Evolutionary conservation across 2,113 vertebrate species (phyloP), one percentile per base, ranked within the genome.

Genomic region (Marmota monax): DNA sequence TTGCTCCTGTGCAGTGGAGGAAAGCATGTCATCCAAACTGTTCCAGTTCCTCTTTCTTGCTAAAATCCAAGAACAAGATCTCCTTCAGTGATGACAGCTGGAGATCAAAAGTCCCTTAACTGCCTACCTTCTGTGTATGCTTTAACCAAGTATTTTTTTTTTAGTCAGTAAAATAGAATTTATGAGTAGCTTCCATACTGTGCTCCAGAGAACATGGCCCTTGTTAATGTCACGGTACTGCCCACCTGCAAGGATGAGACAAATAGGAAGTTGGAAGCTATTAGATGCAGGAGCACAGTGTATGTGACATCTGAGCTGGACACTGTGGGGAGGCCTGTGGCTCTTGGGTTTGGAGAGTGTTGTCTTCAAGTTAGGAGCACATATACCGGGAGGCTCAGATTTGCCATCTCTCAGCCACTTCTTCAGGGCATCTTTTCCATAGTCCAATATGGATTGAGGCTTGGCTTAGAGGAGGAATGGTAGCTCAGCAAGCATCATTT

Each of bases 21-120:
- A 32, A 25, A 3, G 3, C 1, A 0, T 29, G 0, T 27, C n/a
- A 3, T 32, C 58, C n/a, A 17, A 12, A 4, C 7, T 53, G 27
- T 61, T 56, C 5, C 34, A 3, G 16, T 34, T 76, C 39, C 29
- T 51, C 45, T 72, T 72, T 65, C 51, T 69, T 84, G 7, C 8
- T 32, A 77, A 5, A 84, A 10, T 13, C 3, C 5, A 5, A 39
- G 32, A 73, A 58, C 18, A 27, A 72, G 84, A 67, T 69, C 23
- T 87, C 70, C n/a, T 84, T 92, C 42, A 73, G 72, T 0, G 4
- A 51, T 67, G 48, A 37, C 2, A 84, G 67, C 53, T 69, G 11
- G n/a, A 63, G 72, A 63, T 3, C 1, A 0, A 42, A 84, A 72
- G 53, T 77, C 74, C 51, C 42, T 80, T 65, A 63, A 51, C 23